Conservation (phyloP, 2,888 invertebrate genomes). For the Limenitis camilla region DNA sequence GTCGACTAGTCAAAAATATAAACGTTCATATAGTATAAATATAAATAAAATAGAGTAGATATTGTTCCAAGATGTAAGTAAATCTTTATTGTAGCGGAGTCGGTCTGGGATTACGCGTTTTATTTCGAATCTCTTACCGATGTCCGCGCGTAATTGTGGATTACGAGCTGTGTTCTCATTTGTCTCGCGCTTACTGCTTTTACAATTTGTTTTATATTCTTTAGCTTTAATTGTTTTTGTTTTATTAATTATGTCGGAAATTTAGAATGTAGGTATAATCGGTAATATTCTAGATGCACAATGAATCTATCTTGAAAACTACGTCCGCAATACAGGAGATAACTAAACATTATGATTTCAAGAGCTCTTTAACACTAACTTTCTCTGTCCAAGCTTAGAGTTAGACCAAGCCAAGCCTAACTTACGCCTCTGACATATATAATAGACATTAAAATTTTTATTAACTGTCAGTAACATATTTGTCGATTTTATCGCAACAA, state of each 20-base stretch:
- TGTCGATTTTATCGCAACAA: no score
- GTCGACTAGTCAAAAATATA: neutral
- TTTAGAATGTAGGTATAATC: no score
- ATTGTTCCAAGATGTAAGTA: conserved; percentile 5
- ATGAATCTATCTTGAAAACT: no score
- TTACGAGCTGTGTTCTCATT: conserved; percentile 64
- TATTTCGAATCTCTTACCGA: conserved; percentile 65
- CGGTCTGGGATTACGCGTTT: conserved; percentile 58
- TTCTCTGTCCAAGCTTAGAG: no score
- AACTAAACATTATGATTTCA: no score
- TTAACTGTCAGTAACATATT: no score
- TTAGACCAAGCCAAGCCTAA: no score
- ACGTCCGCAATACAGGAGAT: no score
- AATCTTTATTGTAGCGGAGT: conserved; percentile 13
- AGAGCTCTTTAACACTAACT: no score
- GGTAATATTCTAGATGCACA: no score
- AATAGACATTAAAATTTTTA: no score
- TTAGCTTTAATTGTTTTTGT: neutral
- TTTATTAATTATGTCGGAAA: neutral
- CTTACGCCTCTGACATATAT: no score
- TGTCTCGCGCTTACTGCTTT: conserved; percentile 31
- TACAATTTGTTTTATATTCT: neutral
- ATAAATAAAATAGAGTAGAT: neutral
- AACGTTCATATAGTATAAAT: neutral
- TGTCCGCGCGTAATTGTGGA: conserved; percentile 70